Evolutionary conservation across 2,797 vertebrate genomes (phyloP).

Genomic region (Tenualosa ilisha): DNA sequence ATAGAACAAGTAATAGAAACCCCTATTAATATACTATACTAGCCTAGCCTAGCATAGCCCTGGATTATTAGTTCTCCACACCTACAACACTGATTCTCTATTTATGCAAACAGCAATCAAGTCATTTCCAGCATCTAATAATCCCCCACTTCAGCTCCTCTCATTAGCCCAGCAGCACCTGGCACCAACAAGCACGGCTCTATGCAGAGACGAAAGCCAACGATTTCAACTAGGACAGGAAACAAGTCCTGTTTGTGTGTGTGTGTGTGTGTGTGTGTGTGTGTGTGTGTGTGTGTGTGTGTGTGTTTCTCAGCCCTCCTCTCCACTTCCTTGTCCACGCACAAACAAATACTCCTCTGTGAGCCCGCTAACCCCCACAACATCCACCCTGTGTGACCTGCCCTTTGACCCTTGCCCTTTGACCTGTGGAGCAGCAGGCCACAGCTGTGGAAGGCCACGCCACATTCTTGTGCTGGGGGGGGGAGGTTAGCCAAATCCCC

Average conservation of each 20-base stretch:
- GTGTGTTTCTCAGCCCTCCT: not conserved
- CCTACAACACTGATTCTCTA: not conserved
- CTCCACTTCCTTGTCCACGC: not conserved
- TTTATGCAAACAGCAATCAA: not conserved
- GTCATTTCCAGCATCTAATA: slow-evolving; percentile 2
- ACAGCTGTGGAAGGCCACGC: slow-evolving; percentile 73
- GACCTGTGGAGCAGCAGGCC: slow-evolving; percentile 67
- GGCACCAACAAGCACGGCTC: slow-evolving; percentile 3
- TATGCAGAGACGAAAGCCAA: not conserved
- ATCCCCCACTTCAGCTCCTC: not conserved
- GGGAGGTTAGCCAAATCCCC: slow-evolving; percentile 55
- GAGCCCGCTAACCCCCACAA: slow-evolving; percentile 50
- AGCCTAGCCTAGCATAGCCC: too few relatives aligned
- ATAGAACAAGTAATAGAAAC: too few relatives aligned
- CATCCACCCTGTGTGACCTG: slow-evolving; percentile 61
- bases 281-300: not conserved
- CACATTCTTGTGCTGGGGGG: slow-evolving; percentile 61
- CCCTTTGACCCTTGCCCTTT: slow-evolving; percentile 67
- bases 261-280: slow-evolving; percentile 37
- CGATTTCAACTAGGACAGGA: not conserved
- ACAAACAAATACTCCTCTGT: slow-evolving; percentile 59
- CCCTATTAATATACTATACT: too few relatives aligned
- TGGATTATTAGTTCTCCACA: not conserved
- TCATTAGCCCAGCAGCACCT: slow-evolving; percentile 2
- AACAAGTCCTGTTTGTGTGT: slow-evolving; percentile 25